Evolutionary conservation across 2,888 invertebrate genomes (phyloP).

Genomic region (Neoaliturus tenellus): DNA sequence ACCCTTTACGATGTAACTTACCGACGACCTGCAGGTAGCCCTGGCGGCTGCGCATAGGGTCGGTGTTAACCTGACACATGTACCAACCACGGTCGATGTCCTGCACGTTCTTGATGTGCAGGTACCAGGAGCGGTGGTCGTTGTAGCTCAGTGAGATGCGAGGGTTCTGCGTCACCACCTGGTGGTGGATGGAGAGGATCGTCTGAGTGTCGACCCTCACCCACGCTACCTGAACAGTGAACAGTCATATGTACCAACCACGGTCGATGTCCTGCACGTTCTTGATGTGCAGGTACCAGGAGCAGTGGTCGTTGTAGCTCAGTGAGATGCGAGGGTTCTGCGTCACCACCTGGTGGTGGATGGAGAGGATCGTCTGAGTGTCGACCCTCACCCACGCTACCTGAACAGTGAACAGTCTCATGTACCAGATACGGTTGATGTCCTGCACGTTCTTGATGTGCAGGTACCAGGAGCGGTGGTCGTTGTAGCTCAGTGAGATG

Average conservation of each 20-base stretch:
- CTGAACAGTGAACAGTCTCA: no score
- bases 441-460: no score
- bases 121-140: slow-evolving; percentile 94
- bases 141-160: slow-evolving; percentile 91
- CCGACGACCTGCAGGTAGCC: slow-evolving; percentile 95
- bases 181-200: slow-evolving; percentile 93
- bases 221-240: slow-evolving; percentile 86
- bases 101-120: slow-evolving; percentile 92
- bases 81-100: slow-evolving; percentile 94
- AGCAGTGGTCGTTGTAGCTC: slow-evolving; percentile 69
- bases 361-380: no score
- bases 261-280: slow-evolving; percentile 81
- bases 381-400: slow-evolving; percentile 96
- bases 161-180: slow-evolving; percentile 93
- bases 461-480: background rate
- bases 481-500: no score
- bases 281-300: background rate
- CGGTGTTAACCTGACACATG: slow-evolving; percentile 95
- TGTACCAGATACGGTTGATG: slow-evolving; percentile 91
- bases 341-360: slow-evolving; percentile 89
- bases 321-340: slow-evolving; percentile 68
- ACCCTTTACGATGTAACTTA: no score
- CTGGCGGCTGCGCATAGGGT: slow-evolving; percentile 92
- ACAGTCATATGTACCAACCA: slow-evolving; percentile 80
- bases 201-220: slow-evolving; percentile 95